These are phyloP conservation scores for Scaptomyza polygonia DNA, from an alignment of 2,888 invertebrate species.

Conservation along the genomic window DNA sequence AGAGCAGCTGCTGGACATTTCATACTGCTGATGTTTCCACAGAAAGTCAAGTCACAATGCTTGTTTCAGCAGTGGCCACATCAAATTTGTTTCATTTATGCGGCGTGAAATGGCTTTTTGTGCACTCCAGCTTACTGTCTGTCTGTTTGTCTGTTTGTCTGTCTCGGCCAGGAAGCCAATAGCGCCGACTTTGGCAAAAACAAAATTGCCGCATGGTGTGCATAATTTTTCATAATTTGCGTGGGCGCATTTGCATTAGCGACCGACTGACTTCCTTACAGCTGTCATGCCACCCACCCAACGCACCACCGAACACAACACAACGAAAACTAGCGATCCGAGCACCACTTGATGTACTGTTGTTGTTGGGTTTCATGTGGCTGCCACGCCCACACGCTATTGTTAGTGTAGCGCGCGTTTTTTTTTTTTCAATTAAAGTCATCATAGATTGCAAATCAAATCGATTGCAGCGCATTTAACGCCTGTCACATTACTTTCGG, in stretches of 20 bases:
- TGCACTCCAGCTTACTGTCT: conserved; percentile 9
- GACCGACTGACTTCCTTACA: conserved; percentile 78
- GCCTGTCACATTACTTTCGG: conserved; percentile 76
- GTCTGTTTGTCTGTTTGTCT: background rate
- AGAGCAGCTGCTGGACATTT: conserved; percentile 9
- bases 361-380: background rate
- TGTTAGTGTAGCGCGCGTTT: conserved; percentile 48
- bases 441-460: conserved; percentile 75
- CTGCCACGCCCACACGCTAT: conserved; percentile 56
- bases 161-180: conserved; percentile 52
- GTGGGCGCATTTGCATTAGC: conserved; percentile 65
- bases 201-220: conserved; percentile 61
- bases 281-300: conserved; percentile 49
- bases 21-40: conserved; percentile 63
- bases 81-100: conserved; percentile 78
- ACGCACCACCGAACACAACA: background rate
- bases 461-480: conserved; percentile 77
- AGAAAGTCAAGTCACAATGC: conserved; percentile 50
- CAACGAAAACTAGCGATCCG: background rate
- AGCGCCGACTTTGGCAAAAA: conserved; percentile 21
- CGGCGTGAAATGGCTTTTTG: conserved; percentile 77
- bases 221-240: conserved; percentile 80
- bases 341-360: conserved; percentile 42
- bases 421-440: conserved; percentile 77
- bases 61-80: conserved; percentile 60